These are phyloP conservation scores for Muraenolepis orangiensis DNA, from an alignment of 2,797 vertebrate genomes.

Conservation along the genomic window DNA sequence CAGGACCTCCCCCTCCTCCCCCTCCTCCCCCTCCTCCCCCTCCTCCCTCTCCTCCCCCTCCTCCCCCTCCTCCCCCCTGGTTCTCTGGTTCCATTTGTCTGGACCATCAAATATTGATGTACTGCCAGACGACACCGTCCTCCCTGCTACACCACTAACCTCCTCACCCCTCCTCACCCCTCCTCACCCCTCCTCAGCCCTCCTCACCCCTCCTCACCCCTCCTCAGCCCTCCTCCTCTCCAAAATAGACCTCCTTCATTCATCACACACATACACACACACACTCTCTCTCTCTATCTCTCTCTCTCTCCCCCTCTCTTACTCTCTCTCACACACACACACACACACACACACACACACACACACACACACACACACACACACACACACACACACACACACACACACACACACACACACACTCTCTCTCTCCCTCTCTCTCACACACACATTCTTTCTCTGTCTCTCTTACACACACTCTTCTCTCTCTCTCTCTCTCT, in stretches of 20 bases:
- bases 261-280: constrained; percentile 64
- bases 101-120: constrained; percentile 99
- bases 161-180: constrained; percentile 51
- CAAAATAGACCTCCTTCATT: constrained; percentile 66
- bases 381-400: constrained; percentile 67
- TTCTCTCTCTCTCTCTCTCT: constrained; percentile 77
- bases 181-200: constrained; percentile 69
- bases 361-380: no score
- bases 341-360: no score
- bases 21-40: constrained; percentile 47
- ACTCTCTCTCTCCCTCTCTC: no score
- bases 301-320: no score
- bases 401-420: constrained; percentile 24
- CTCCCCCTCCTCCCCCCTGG: constrained; percentile 58
- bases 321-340: no score
- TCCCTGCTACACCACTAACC: constrained; percentile 50
- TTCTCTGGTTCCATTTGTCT: constrained; percentile 99
- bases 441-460: constrained; percentile 54
- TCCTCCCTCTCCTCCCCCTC: background rate
- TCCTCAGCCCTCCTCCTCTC: constrained; percentile 83
- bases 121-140: constrained; percentile 87
- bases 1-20: constrained; percentile 97
- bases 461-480: constrained; percentile 69
- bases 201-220: constrained; percentile 56
- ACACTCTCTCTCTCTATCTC: constrained; percentile 33